Percentiles rank a stretch among this genome's conserved stretches.
Evolutionary conservation across 2,113 vertebrate species (phyloP).

Genomic region (Crotalus tigris): DNA sequence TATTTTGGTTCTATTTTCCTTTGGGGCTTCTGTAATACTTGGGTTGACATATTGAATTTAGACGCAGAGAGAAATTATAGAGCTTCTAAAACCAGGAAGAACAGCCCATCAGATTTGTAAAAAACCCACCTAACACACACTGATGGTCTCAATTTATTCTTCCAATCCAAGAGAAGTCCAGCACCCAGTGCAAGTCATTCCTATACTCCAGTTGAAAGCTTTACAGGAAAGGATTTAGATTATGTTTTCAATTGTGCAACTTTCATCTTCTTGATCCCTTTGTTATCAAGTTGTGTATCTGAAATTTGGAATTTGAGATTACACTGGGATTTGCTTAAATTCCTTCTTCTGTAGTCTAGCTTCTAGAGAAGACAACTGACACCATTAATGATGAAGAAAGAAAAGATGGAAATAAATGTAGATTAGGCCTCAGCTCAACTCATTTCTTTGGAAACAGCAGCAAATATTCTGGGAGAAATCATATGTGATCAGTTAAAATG

Average conservation of each 20-base stretch:
- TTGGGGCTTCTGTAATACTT: background rate
- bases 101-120: background rate
- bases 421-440: background rate
- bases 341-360: background rate
- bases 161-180: no score
- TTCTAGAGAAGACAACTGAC: background rate
- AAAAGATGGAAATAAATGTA: background rate
- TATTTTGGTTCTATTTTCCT: background rate
- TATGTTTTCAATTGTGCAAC: background rate
- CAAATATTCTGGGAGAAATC: background rate
- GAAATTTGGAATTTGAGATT: background rate
- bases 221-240: background rate
- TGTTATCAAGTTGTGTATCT: background rate
- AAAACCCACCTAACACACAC: no score
- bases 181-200: background rate
- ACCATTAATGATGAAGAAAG: background rate
- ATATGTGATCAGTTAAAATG: background rate
- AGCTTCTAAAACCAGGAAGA: background rate
- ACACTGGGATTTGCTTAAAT: background rate
- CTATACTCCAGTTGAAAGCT: background rate
- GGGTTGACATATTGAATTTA: background rate
- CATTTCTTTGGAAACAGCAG: background rate
- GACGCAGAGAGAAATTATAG: background rate
- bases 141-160: no score
- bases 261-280: background rate